These are phyloP conservation scores for Colossoma macropomum DNA, from an alignment of 2,113 vertebrate genomes.

Conservation along the genomic window DNA sequence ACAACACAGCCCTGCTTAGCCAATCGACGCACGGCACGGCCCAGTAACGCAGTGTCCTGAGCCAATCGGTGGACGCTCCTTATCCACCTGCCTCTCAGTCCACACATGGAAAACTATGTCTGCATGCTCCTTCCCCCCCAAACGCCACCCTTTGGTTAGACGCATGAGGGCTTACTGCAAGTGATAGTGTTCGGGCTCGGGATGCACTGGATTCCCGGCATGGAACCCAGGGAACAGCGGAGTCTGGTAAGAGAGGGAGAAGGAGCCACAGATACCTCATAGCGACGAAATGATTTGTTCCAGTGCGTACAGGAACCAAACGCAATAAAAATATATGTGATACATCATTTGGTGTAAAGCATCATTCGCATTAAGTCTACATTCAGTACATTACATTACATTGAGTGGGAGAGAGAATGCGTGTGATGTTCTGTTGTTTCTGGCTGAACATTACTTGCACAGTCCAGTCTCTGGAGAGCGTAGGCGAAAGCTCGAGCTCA, in stretches of 20 bases:
- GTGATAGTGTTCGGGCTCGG: conserved; percentile 17
- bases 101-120: conserved; percentile 61
- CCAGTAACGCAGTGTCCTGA: conserved; percentile 25
- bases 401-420: neutral
- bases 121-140: neutral
- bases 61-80: conserved; percentile 49
- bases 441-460: neutral
- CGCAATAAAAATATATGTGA: neutral
- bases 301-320: neutral
- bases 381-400: too few species aligned
- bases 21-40: conserved; percentile 43
- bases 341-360: too few species aligned
- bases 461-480: neutral
- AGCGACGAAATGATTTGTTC: neutral
- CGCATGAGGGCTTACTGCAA: conserved; percentile 34
- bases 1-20: conserved; percentile 32
- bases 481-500: neutral
- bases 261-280: neutral
- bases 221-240: neutral
- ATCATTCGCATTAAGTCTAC: too few species aligned
- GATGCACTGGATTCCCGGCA: conserved; percentile 1
- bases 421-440: neutral
- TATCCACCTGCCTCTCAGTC: conserved; percentile 43
- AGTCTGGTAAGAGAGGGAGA: neutral
- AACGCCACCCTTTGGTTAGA: neutral